Percentiles rank a stretch among this genome's conserved stretches.
phyloP scores from a whole-genome alignment of 2,888 invertebrate species.

The Amiota mariae region DNA sequence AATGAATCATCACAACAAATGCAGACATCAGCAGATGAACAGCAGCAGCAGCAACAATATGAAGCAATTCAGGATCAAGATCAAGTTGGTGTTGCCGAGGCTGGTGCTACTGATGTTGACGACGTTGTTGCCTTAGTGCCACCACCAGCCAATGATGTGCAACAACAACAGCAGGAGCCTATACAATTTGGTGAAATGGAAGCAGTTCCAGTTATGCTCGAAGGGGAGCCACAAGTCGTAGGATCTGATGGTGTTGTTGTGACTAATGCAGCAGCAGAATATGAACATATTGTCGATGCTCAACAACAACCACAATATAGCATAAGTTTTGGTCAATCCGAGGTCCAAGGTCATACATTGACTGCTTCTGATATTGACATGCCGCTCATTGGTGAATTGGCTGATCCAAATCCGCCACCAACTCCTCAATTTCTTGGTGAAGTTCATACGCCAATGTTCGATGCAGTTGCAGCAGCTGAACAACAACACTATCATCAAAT shows the following conservation, averaged over 20 bases:
- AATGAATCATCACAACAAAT: constrained; percentile 34
- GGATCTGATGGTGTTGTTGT: not conserved
- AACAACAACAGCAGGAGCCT: constrained; percentile 49
- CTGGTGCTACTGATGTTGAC: constrained; percentile 30
- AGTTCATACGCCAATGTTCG: constrained; percentile 70
- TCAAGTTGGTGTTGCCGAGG: too few species aligned
- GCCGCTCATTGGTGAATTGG: constrained; percentile 66
- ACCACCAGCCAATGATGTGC: not conserved
- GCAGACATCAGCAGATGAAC: constrained; percentile 27
- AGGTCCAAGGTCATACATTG: constrained; percentile 47
- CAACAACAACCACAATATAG: constrained; percentile 58
- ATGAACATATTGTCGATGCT: constrained; percentile 54
- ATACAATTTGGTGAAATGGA: constrained; percentile 70
- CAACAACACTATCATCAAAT: constrained; percentile 68
- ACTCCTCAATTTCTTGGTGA: constrained; percentile 69
- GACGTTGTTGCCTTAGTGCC: constrained; percentile 17
- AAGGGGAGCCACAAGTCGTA: constrained; percentile 48
- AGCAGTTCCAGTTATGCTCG: constrained; percentile 62
- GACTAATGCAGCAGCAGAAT: constrained; percentile 40
- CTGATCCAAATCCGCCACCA: constrained; percentile 68
- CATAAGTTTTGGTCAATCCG: constrained; percentile 48
- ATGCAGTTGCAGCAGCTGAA: constrained; percentile 69
- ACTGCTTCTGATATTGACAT: constrained; percentile 66
- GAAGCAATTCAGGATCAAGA: not conserved
- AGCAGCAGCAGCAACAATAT: constrained; percentile 35